A percentile compares a stretch with the other conserved stretches of the same genome.
Conservation (phyloP, 2,888 invertebrate genomes). For the Spatulosminthurus flaviceps region DNA sequence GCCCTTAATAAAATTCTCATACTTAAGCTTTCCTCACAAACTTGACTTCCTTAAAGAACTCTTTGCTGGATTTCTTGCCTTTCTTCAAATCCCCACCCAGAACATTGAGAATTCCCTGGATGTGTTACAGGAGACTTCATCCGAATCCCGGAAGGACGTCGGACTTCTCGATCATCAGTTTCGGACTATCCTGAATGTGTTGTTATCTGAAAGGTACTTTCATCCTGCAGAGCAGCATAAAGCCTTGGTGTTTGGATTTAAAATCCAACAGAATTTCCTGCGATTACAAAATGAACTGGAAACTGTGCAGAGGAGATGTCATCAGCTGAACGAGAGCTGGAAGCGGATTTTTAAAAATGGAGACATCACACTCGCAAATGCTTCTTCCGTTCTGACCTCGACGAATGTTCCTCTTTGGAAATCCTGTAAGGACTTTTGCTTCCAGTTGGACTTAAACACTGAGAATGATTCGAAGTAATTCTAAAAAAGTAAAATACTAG, state of each 20-base stretch:
- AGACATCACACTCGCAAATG: neutral
- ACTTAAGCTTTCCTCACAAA: conserved; percentile 13
- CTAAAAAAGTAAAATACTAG: too few relatives aligned
- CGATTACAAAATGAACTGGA: neutral
- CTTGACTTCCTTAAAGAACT: conserved; percentile 10
- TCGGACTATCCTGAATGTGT: conserved; percentile 14
- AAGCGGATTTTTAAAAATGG: conserved; percentile 25
- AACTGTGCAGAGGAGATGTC: neutral
- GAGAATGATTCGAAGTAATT: conserved; percentile 4
- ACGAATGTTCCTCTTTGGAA: conserved; percentile 40
- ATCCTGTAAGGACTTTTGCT: conserved; percentile 33
- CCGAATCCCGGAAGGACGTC: neutral
- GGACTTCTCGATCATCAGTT: conserved; percentile 23
- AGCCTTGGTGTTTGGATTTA: conserved; percentile 16
- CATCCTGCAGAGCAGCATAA: conserved; percentile 35
- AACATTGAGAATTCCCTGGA: conserved; percentile 11
- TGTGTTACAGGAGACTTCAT: conserved; percentile 1
- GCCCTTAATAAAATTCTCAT: conserved; percentile 37
- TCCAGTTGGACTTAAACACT: conserved; percentile 29
- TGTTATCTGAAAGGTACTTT: conserved; percentile 37
- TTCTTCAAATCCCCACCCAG: neutral
- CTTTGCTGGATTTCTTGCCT: conserved; percentile 26
- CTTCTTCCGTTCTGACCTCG: neutral
- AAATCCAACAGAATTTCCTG: neutral
- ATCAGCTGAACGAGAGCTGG: conserved; percentile 11